Evolutionary conservation across 35 echinoderm and acorn worm genomes (phyloP).

Genomic region (Diadema setosum): DNA sequence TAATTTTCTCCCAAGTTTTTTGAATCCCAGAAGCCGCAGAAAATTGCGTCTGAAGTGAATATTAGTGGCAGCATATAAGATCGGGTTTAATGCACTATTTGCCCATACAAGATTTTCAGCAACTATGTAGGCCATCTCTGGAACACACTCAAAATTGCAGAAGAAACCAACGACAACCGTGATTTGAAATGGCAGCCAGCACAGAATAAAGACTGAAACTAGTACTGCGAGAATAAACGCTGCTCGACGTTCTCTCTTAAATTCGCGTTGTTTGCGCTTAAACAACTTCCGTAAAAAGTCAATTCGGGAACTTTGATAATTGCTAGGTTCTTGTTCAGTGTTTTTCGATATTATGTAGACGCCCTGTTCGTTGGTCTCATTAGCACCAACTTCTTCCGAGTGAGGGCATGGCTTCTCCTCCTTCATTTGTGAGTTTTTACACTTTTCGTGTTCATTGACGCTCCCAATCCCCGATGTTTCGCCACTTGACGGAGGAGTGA

Average conservation of each 20-base stretch:
- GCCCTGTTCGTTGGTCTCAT: not conserved
- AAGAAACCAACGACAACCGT: not conserved
- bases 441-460: not conserved
- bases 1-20: not conserved
- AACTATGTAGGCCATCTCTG: not conserved
- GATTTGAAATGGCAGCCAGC: not conserved
- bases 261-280: not conserved
- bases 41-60: slow-evolving; percentile 13
- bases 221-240: not conserved
- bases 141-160: not conserved
- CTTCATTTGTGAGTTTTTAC: not conserved
- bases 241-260: not conserved
- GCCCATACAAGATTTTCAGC: not conserved
- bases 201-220: not conserved
- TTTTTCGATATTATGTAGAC: not conserved
- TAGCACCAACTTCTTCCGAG: not conserved
- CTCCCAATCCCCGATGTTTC: not conserved
- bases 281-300: not conserved
- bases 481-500: not conserved
- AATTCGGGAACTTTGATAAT: not conserved
- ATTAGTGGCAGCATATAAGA: slow-evolving; percentile 15
- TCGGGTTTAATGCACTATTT: not conserved
- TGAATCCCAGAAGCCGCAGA: not conserved
- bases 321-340: not conserved
- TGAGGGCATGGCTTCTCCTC: not conserved